phyloP scores from a whole-genome alignment of 2,888 invertebrate species.

The Tubulanus polymorphus region DNA sequence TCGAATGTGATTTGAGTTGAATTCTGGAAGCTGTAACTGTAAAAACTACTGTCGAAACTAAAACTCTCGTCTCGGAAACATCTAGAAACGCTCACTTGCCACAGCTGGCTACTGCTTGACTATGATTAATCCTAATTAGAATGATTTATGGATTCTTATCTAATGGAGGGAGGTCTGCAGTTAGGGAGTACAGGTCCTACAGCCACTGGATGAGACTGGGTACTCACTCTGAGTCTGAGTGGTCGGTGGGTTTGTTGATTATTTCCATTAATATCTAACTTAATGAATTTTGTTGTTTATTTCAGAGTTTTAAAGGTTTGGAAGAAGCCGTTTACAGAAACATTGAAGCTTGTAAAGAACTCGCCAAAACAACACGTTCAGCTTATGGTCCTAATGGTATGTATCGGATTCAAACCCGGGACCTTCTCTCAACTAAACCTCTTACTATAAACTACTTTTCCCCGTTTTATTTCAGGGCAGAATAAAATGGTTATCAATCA shows the following conservation, averaged over 20 bases:
- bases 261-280: not conserved
- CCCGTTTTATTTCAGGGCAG: conserved; percentile 51
- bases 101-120: too few relatives aligned
- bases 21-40: not conserved
- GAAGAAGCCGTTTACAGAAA: conserved; percentile 96
- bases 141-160: too few relatives aligned
- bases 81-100: too few relatives aligned
- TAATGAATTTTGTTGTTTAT: conserved; percentile 17
- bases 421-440: not conserved
- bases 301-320: conserved; percentile 76
- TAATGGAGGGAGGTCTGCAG: too few relatives aligned
- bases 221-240: too few relatives aligned
- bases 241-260: too few relatives aligned
- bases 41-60: too few relatives aligned
- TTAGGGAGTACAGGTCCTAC: too few relatives aligned
- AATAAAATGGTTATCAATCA: conserved; percentile 99
- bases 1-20: not conserved
- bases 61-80: too few relatives aligned
- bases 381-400: conserved; percentile 98
- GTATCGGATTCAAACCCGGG: conserved; percentile 47
- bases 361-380: conserved; percentile 86
- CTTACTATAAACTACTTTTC: not conserved
- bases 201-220: not conserved
- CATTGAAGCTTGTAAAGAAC: conserved; percentile 92
- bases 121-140: too few relatives aligned